phyloP scores from a whole-genome alignment of 2,113 vertebrate genomes.

The Pardalotus punctatus region DNA sequence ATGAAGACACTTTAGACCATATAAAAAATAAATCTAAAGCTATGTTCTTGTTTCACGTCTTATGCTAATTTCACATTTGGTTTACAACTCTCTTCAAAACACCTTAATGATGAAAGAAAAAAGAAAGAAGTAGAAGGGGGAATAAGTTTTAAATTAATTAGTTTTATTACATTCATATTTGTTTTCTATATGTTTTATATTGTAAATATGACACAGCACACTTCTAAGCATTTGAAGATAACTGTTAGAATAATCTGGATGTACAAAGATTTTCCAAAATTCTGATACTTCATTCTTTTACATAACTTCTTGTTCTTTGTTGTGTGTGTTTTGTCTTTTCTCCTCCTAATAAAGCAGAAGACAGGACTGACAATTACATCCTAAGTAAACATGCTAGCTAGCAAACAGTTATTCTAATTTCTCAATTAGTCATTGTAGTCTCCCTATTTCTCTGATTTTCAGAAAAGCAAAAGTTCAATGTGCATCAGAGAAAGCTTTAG shows the following conservation, averaged over 20 bases:
- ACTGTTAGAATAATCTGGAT: neutral
- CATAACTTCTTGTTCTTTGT: neutral
- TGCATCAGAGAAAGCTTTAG: neutral
- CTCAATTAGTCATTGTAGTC: neutral
- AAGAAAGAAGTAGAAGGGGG: neutral
- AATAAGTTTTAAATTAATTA: neutral
- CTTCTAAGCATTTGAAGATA: neutral
- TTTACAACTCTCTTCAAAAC: neutral
- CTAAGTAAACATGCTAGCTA: neutral
- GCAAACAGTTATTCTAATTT: neutral
- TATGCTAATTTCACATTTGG: neutral
- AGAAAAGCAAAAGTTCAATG: neutral
- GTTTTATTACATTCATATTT: neutral
- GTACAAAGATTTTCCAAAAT: neutral
- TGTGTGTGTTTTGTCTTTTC: neutral
- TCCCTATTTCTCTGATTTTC: neutral
- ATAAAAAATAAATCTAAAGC: neutral
- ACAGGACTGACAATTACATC: neutral
- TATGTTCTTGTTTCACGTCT: neutral
- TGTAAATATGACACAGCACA: neutral
- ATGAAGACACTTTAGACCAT: neutral
- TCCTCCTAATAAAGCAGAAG: neutral
- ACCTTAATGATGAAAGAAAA: neutral
- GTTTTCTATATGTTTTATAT: neutral
- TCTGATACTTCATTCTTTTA: neutral